Base-by-base conservation (phyloP, 2,888 invertebrate genomes). In the Ectemnius lituratus region DNA sequence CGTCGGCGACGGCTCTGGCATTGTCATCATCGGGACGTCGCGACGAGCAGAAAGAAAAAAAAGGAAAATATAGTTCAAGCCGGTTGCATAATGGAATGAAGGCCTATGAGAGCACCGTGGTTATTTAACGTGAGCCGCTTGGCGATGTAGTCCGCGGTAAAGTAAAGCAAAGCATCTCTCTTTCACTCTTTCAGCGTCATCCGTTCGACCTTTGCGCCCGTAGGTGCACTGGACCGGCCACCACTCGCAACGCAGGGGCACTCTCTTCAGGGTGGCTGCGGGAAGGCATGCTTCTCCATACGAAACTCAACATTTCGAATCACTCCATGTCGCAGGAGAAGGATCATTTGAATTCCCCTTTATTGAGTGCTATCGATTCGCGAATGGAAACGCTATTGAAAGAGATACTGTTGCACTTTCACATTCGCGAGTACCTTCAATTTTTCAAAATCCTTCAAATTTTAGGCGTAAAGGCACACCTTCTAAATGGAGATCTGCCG, bases 1-100 rank as follows among this genome's bases (percentile, higher is more conserved):
- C 37, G 37, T 11, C 37, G 8, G 6, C 37, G 37, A 6, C 37
- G 37, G 5, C 37, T 6, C 11, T 11, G 8, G 5, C 37, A 37
- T 37, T 11, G 37, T 37, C 37, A 11, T 6, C 37, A 37, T 6
- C 37, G 8, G 37, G 6, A 28, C 45, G 62, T 27, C 23, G 23
- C 23, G 67, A 56, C 62, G 60, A 59, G 60, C 58, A 56, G 62
- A 61, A 73, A 47, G 1, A 37, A 75, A 37, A 75, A 82, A 74
- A 75, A 82, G 73, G 80, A 78, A 82, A 83, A 82, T 82, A 83
- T 83, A 78, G 83, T 83, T 80, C 82, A 78, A 69, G 14, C 64
- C 58, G 64, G 49, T 82, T 82, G 83, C 82, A 71, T 82, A 82
- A 82, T 76, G 57, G 57, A 64, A 62, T 70, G 61, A 66, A 80